Evolutionary conservation across 37 sponge, comb jelly and placozoan species (phyloP).

Genomic region (Spongilla lacustris): DNA sequence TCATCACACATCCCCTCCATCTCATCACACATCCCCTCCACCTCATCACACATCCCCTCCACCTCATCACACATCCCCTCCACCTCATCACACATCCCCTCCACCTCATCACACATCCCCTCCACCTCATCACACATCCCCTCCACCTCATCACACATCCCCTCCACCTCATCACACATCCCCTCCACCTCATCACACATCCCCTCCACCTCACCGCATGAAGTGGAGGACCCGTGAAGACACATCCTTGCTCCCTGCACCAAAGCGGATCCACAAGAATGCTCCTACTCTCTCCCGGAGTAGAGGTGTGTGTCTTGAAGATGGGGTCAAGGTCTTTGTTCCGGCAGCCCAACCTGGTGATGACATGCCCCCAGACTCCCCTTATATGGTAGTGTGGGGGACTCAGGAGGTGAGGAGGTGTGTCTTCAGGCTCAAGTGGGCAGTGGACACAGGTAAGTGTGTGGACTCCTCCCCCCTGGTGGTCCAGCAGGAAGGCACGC

Average conservation of each 20-base stretch:
- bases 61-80: background rate
- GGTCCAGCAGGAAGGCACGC: constrained; percentile 11
- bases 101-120: background rate
- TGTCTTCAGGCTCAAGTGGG: constrained; percentile 41
- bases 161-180: background rate
- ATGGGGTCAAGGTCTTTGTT: background rate
- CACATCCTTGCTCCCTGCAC: background rate
- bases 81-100: background rate
- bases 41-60: background rate
- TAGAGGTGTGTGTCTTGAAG: constrained; percentile 17
- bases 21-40: too few relatives aligned
- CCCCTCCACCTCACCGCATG: background rate
- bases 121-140: background rate
- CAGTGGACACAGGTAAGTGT: constrained; percentile 68
- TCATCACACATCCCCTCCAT: background rate
- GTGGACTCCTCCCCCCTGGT: constrained; percentile 94
- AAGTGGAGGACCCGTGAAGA: background rate
- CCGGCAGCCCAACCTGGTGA: background rate
- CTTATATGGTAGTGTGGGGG: too few relatives aligned
- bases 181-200: background rate
- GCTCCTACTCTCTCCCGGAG: background rate
- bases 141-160: background rate
- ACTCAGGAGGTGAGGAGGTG: background rate
- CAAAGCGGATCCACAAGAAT: background rate
- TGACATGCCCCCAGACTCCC: too few relatives aligned